Evolutionary conservation across 2,797 vertebrate species (phyloP).

Genomic region (Psittacula derbiana): DNA sequence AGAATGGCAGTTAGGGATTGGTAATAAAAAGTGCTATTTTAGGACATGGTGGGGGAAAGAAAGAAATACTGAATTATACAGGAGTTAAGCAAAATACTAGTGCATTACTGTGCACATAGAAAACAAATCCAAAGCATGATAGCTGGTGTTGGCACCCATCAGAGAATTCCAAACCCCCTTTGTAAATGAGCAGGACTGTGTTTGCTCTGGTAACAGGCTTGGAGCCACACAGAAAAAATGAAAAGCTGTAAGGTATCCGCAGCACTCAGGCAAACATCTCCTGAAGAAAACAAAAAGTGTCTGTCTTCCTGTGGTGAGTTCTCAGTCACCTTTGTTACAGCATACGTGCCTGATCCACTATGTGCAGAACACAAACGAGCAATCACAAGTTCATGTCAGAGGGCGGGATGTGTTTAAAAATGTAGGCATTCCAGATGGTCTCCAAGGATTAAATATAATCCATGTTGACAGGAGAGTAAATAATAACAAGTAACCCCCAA

Average conservation of each 20-base stretch:
- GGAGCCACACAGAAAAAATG: background rate
- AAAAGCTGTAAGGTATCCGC: background rate
- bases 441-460: background rate
- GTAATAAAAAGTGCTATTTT: constrained; percentile 49
- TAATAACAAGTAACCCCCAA: background rate
- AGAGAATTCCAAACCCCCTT: background rate
- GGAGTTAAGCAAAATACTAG: background rate
- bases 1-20: background rate
- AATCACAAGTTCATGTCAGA: background rate
- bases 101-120: background rate
- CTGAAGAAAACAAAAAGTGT: background rate
- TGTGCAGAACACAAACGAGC: background rate
- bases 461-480: background rate
- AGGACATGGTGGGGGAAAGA: background rate
- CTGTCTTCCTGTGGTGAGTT: background rate
- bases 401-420: background rate
- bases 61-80: background rate
- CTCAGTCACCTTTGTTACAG: background rate
- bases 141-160: background rate
- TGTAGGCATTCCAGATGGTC: background rate
- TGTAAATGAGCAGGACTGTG: background rate
- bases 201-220: background rate
- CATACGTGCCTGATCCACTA: background rate
- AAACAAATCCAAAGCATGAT: background rate
- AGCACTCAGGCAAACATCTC: constrained; percentile 8